Percentiles rank a stretch among this genome's conserved stretches.
These are phyloP conservation scores for Drosophila eohydei DNA, from an alignment of 2,888 invertebrate genomes.

Conservation along the genomic window DNA sequence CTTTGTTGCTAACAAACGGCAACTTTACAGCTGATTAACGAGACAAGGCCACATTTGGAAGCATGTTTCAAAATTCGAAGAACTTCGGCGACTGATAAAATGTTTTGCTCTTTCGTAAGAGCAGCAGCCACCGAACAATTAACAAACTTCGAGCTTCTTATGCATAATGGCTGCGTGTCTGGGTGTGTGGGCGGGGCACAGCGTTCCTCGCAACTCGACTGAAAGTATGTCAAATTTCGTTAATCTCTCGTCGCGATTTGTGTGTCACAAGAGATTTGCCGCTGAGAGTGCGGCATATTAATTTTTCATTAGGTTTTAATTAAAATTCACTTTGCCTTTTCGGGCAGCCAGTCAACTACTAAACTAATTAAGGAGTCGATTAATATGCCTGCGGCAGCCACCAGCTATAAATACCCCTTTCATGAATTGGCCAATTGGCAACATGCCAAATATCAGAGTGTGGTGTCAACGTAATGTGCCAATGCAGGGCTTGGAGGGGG, in stretches of 20 bases:
- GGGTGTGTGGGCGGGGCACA: slow-evolving; percentile 16
- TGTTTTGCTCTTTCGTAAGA: slow-evolving; percentile 28
- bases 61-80: slow-evolving; percentile 59
- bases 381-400: slow-evolving; percentile 30
- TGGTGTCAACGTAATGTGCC: slow-evolving; percentile 16
- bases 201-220: not conserved
- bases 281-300: slow-evolving; percentile 38
- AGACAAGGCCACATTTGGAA: slow-evolving; percentile 63
- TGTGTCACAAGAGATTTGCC: slow-evolving; percentile 37
- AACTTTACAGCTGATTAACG: slow-evolving; percentile 56
- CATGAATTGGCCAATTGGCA: slow-evolving; percentile 42
- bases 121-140: slow-evolving; percentile 35
- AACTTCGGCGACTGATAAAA: slow-evolving; percentile 46
- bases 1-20: slow-evolving; percentile 30
- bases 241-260: slow-evolving; percentile 44
- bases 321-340: slow-evolving; percentile 32
- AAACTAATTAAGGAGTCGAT: slow-evolving; percentile 52
- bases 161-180: slow-evolving; percentile 26
- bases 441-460: slow-evolving; percentile 26
- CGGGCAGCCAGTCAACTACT: slow-evolving; percentile 29
- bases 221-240: slow-evolving; percentile 50
- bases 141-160: slow-evolving; percentile 27
- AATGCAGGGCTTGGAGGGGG: not conserved
- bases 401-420: slow-evolving; percentile 38
- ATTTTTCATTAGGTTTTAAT: slow-evolving; percentile 57